Evolutionary conservation across 2,797 vertebrate species (phyloP), one percentile per base, ranked within the genome.

Genomic region (Acipenser ruthenus): DNA sequence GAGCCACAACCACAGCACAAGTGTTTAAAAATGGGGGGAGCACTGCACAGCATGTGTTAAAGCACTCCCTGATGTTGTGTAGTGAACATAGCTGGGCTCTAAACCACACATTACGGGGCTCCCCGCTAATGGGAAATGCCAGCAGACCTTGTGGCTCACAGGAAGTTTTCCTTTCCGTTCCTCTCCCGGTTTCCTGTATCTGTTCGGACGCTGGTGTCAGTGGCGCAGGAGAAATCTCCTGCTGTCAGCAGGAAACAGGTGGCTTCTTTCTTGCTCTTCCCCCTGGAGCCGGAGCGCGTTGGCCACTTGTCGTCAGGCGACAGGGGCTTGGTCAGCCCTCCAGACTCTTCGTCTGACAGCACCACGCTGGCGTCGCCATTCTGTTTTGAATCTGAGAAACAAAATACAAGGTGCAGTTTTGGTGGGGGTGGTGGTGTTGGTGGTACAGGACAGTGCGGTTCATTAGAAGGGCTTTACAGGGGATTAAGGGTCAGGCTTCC

Each of bases 351-450:
- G 0, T 95, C 94, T 0, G 95, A 91, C 83, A 94, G 86, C 76
- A 91, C 90, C 65, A 86, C 89, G 0, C 88, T 96, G 76, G 95
- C 95, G 65, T 97, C 95, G 0, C 96, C 96, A 0, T 98, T 99
- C 87, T 96, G 95, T 80, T 97, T 97, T 62, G 94, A 95, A 81
- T 95, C 96, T 99, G 83, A 65, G 65, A 48, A 11, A 6, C 23
- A 65, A 65, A 73, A 6, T 64, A 65, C 67, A 63, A 65, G 63
- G n/a, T 37, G 23, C 23, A 37, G 23, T 37, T 37, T 37, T 37
- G 23, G 23, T 37, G 23, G 23, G 15, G 15, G 15, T 18, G 15
- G 15, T 37, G 2, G 23, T 37, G 15, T 15, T 18, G 15, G 15
- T 37, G 2, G 23, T 37, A 37, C 2, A 37, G 23, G 23, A 37